Evolutionary conservation across 2,797 vertebrate species (phyloP), one percentile per base, ranked within the genome.

Genomic region (Phylloscopus collybita): DNA sequence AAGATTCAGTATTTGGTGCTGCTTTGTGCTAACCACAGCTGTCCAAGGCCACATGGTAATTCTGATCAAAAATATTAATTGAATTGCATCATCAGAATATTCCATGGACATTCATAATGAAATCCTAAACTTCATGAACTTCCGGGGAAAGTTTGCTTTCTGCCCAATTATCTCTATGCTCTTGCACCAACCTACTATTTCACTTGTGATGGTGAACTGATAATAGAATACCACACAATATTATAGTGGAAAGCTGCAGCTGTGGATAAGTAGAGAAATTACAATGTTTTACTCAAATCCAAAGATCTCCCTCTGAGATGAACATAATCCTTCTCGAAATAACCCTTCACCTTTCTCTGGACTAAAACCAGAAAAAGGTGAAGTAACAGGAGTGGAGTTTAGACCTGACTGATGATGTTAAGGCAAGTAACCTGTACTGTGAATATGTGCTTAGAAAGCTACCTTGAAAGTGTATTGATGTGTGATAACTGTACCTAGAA

Each of bases 1-100:
- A 93, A 56, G 53, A 90, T 92, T 95, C 92, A 91, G 47, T 91
- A 88, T 94, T 96, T 95, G 72, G 79, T 90, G 71, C 76, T 86
- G 45, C 67, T 71, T 67, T 61, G 42, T 84, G 62, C 80, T 94
- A 95, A 85, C 70, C 66, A 53, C 67, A 92, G 76, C 72, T 93
- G 78, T 76, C 21, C 73, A 94, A 71, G 22, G 19, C 45, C 80
- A 93, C 73, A 22, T 51, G 21, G 44, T 54, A 78, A 91, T 86
- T 93, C 79, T 80, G n/a, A 73, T 88, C 78, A 73, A 50, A 90
- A 70, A 86, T 70, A 32, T 75, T 72, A 87, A 74, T 70, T 54
- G 13, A 93, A 71, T 75, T 72, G 57, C 38, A 57, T 88, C 89
- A 72, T 45, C 38, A 79, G 25, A 80, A 62, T 89, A 53, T 88